Conservation (phyloP, 2,888 invertebrate genomes). For the Germaria angustata region DNA sequence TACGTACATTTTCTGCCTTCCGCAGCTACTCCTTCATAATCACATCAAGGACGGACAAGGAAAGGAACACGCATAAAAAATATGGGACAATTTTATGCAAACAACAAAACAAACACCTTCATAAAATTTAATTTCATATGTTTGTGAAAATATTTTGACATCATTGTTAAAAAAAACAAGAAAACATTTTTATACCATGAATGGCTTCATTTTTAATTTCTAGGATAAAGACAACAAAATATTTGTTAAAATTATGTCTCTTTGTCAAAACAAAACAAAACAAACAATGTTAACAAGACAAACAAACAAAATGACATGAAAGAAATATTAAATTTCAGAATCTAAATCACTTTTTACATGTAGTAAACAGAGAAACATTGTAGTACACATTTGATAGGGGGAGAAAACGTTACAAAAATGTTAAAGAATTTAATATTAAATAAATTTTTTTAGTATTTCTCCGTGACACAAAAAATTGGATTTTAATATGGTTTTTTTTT, state of each 20-base stretch:
- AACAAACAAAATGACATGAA: not conserved
- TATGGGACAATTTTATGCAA: not conserved
- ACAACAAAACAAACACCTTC: not conserved
- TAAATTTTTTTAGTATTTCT: too few relatives aligned
- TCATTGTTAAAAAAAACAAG: not conserved
- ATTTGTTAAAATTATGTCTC: not conserved
- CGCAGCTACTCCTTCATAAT: not conserved
- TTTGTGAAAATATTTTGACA: constrained; percentile 13
- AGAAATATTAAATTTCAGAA: constrained; percentile 27
- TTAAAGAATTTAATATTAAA: not conserved
- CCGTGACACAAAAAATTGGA: too few relatives aligned
- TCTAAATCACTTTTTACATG: not conserved
- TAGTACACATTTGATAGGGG: constrained; percentile 3
- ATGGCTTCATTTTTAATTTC: not conserved
- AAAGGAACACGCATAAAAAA: not conserved
- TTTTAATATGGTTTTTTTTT: too few relatives aligned
- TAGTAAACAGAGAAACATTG: not conserved
- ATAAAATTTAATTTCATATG: not conserved
- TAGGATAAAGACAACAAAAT: not conserved
- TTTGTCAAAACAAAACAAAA: not conserved
- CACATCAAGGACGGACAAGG: not conserved
- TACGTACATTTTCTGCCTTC: not conserved
- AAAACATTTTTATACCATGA: too few relatives aligned
- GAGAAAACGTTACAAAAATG: not conserved
- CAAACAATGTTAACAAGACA: not conserved